These are phyloP conservation scores for Drosophila niveifrons DNA, from an alignment of 2,888 invertebrate species.

Conservation along the genomic window DNA sequence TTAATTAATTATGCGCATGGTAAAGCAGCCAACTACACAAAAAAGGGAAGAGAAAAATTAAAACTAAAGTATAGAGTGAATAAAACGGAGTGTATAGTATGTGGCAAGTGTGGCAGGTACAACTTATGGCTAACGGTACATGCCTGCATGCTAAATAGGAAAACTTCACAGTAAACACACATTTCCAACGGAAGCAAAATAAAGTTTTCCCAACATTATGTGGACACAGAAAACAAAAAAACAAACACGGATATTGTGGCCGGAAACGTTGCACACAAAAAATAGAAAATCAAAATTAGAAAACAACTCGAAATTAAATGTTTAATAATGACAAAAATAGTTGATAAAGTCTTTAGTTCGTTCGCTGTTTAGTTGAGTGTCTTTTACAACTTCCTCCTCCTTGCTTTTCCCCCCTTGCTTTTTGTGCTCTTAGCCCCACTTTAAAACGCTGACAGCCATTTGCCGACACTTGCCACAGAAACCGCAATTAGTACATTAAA, in stretches of 20 bases:
- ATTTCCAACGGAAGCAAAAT: slow-evolving; percentile 73
- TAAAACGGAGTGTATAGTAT: background rate
- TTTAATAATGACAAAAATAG: slow-evolving; percentile 27
- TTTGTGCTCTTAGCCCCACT: slow-evolving; percentile 40
- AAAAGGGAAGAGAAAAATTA: slow-evolving; percentile 55
- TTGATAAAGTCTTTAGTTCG: slow-evolving; percentile 21
- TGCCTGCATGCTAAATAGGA: slow-evolving; percentile 47
- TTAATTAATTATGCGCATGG: slow-evolving; percentile 79
- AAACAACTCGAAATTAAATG: slow-evolving; percentile 8
- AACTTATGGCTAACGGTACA: slow-evolving; percentile 58
- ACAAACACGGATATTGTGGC: slow-evolving; percentile 58
- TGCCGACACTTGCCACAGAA: slow-evolving; percentile 49
- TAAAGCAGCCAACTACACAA: slow-evolving; percentile 35
- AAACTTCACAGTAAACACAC: slow-evolving; percentile 25
- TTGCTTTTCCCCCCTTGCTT: background rate
- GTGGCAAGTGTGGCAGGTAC: slow-evolving; percentile 43
- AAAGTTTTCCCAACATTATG: slow-evolving; percentile 63
- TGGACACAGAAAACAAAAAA: slow-evolving; percentile 23
- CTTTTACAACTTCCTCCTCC: slow-evolving; percentile 52
- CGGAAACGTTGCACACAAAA: slow-evolving; percentile 56
- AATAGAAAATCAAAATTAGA: background rate
- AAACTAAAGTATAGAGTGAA: slow-evolving; percentile 64
- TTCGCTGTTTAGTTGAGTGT: slow-evolving; percentile 16
- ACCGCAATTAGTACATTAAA: slow-evolving; percentile 79
- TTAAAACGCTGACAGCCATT: slow-evolving; percentile 61